phyloP scores from a whole-genome alignment of 1,140 invertebrate species.

The Orussus abietinus region DNA sequence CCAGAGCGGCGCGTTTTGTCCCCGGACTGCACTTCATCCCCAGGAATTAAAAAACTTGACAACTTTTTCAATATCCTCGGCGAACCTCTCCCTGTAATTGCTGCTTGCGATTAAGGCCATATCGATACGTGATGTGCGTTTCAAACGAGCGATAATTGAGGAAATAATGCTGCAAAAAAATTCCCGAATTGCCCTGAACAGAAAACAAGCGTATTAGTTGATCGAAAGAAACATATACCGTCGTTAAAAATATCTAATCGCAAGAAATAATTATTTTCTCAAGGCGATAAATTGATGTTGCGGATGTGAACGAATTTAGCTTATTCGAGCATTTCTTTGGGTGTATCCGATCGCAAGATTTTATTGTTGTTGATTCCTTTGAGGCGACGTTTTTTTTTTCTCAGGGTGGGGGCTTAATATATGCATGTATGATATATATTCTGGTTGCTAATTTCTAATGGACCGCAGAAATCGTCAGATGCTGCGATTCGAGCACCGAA shows the following conservation, averaged over 20 bases:
- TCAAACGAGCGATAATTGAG: neutral
- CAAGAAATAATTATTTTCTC: too few species aligned
- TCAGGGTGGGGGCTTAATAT: too few species aligned
- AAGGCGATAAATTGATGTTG: too few species aligned
- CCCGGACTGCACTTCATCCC: slow-evolving; percentile 20
- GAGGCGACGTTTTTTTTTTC: neutral
- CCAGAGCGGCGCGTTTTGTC: slow-evolving; percentile 12
- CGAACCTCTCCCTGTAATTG: neutral
- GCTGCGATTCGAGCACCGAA: slow-evolving; percentile 1
- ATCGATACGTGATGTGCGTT: slow-evolving; percentile 6
- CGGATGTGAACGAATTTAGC: too few species aligned
- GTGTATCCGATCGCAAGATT: too few species aligned
- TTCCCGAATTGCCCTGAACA: neutral
- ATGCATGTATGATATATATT: too few species aligned
- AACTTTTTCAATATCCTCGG: slow-evolving; percentile 2
- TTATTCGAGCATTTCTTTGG: too few species aligned
- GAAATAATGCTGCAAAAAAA: neutral
- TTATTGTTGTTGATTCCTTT: too few species aligned
- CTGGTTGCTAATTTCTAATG: slow-evolving; percentile 1
- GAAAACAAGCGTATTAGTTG: neutral
- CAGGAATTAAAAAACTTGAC: slow-evolving; percentile 26
- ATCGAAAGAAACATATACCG: neutral
- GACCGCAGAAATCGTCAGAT: slow-evolving; percentile 3
- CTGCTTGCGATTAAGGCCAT: slow-evolving; percentile 1
- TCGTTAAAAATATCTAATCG: too few species aligned